Evolutionary conservation across 2,888 invertebrate species (phyloP).

Genomic region (Apamea crenata): DNA sequence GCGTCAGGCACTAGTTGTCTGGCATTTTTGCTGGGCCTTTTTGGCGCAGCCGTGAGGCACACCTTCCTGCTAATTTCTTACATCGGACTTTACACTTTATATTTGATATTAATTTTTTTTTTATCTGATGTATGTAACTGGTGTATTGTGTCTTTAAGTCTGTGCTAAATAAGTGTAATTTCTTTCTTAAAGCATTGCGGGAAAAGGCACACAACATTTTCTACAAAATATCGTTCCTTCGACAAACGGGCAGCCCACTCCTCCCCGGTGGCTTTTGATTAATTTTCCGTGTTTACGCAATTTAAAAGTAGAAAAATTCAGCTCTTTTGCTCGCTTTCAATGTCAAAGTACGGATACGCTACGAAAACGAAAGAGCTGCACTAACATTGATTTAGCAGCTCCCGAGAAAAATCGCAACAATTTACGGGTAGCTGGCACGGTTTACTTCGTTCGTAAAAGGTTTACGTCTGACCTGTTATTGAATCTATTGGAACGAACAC

Average conservation of each 20-base stretch:
- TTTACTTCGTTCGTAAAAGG: conserved; percentile 22
- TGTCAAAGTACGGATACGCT: background rate
- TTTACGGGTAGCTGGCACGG: conserved; percentile 19
- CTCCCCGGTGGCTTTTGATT: background rate
- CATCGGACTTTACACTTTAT: no score
- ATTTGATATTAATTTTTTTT: no score
- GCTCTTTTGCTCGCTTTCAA: background rate
- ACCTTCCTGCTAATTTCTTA: no score
- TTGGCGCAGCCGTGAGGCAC: no score
- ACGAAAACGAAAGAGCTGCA: conserved; percentile 6
- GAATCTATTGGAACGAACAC: conserved; percentile 24
- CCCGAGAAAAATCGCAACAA: conserved; percentile 34
- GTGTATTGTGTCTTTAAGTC: no score
- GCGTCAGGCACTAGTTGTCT: no score
- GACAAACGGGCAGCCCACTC: background rate
- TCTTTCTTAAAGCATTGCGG: background rate
- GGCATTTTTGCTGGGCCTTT: no score
- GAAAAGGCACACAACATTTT: background rate
- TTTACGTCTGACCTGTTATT: conserved; percentile 34
- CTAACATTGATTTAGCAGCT: conserved; percentile 49
- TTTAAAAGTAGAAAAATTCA: background rate
- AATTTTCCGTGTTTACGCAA: background rate
- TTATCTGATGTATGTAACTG: no score
- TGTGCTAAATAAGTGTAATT: no score
- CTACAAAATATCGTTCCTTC: background rate